A percentile compares a stretch with the other conserved stretches of the same genome.
phyloP scores from a whole-genome alignment of 2,113 vertebrate species.

The Chrysemys picta region DNA sequence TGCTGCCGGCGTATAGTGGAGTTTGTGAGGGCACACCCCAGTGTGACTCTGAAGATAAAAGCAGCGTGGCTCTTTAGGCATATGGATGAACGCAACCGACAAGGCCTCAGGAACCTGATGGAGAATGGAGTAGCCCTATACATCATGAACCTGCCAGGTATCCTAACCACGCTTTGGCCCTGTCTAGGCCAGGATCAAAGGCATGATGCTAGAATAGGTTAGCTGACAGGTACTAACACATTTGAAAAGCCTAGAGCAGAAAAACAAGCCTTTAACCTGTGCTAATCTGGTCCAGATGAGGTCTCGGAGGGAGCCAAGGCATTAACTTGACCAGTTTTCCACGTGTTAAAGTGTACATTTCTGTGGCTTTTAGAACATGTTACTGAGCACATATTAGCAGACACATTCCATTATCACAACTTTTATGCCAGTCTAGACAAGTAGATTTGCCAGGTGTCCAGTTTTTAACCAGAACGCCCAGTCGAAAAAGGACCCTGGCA shows the following conservation, averaged over 20 bases:
- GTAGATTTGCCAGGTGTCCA: no score
- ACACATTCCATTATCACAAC: not conserved
- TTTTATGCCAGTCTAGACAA: not conserved
- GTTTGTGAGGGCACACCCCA: constrained; percentile 29
- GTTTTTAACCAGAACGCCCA: no score
- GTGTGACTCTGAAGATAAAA: constrained; percentile 41
- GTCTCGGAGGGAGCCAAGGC: not conserved
- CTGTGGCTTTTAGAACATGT: not conserved
- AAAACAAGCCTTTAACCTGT: not conserved
- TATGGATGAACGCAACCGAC: not conserved
- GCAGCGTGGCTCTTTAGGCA: constrained; percentile 22
- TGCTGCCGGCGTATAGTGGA: constrained; percentile 13
- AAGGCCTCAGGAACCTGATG: not conserved
- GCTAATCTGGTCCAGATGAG: not conserved
- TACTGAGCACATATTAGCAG: not conserved
- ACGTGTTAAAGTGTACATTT: not conserved
- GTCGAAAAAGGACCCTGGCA: no score
- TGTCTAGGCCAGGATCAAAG: not conserved
- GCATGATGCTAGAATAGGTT: not conserved
- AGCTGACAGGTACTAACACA: not conserved
- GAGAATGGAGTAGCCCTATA: not conserved
- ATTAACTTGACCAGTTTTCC: not conserved
- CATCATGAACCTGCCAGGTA: not conserved
- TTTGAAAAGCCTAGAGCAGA: not conserved
- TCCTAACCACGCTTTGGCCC: not conserved